Conservation (phyloP, 2,888 invertebrate species). For the Sinopyrophorus schimmeli region DNA sequence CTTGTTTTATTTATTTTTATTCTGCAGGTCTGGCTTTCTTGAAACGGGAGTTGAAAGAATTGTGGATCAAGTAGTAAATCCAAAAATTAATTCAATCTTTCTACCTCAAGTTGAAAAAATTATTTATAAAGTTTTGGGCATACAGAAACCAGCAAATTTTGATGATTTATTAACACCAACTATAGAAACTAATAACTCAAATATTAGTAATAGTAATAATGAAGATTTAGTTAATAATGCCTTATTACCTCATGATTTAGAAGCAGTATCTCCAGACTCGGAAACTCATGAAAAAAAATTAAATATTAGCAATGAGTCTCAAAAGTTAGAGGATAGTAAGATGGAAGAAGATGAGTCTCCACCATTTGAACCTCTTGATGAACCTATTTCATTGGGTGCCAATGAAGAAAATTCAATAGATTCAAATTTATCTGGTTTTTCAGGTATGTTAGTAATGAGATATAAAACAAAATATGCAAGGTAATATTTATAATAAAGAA, state of each 20-base stretch:
- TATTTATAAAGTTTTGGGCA: constrained; percentile 83
- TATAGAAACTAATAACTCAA: constrained; percentile 8
- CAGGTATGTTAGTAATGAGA: too few species aligned
- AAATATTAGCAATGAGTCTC: constrained; percentile 44
- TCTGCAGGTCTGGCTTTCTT: constrained; percentile 77
- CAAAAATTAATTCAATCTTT: constrained; percentile 85
- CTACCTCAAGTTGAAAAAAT: constrained; percentile 90
- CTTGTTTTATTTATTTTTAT: constrained; percentile 7
- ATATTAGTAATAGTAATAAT: neutral
- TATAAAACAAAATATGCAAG: too few species aligned
- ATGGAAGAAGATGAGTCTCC: constrained; percentile 68
- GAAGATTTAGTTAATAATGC: constrained; percentile 55
- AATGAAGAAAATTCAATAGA: constrained; percentile 62
- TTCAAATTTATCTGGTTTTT: constrained; percentile 63
- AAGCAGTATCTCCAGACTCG: constrained; percentile 81
- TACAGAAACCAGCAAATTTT: constrained; percentile 65
- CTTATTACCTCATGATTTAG: constrained; percentile 74
- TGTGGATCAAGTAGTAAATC: constrained; percentile 94
- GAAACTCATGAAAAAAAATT: constrained; percentile 57
- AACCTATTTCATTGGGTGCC: constrained; percentile 44
- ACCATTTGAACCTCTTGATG: constrained; percentile 66
- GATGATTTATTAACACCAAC: constrained; percentile 24
- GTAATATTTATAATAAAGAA: too few species aligned
- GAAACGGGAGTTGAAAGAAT: constrained; percentile 92
- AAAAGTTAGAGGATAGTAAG: constrained; percentile 56